Base-by-base conservation (phyloP, 2,888 invertebrate genomes). In the Synergus laeviventris region DNA sequence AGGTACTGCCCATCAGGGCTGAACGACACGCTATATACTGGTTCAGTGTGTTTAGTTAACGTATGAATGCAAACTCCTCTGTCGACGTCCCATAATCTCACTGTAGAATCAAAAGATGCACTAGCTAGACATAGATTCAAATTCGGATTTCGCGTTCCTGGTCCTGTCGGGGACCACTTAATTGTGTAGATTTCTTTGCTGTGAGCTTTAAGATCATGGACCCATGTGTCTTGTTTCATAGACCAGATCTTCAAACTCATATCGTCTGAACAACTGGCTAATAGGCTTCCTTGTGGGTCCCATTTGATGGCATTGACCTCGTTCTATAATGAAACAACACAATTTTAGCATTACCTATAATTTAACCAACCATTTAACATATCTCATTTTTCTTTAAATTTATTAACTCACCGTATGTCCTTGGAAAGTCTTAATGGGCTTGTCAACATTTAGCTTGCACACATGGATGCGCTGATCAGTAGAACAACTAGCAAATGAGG, bases 251-350 rank as follows among this genome's bases (percentile, higher is more conserved):
- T 99, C 12, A 99, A 92, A 7, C 99, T 99, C 98, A 98, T 99
- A 89, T 99, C 99, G 91, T 99, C 99, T 0, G 99, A 99, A 92
- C 99, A 99, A 14, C 99, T 99, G 2, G 99, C 99, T 81, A 99
- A 92, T 75, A 99, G 92, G 89, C 96, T 96, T 59, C 99, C 99
- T 93, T 98, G 98, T 4, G 99, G 99, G 91, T 99, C 99, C 99
- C 99, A 99, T 91, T 99, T 99, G 83, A 99, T 99, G 39, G 99
- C 99, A 92, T 99, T 99, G 0, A 99, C 99, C 93, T 99, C 99
- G 92, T 99, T 99, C 96, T 96, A 90, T 16, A 84, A 78, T 2
- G 62, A 49, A 74, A n/a, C 0, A 66, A 78, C 74, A 24, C 60
- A 59, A 79, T 56, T 24, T 56, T 56, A 56, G 18, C 11, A 12